These are phyloP conservation scores for Leptopilina syphax DNA, from an alignment of 2,888 invertebrate species.

Conservation along the genomic window DNA sequence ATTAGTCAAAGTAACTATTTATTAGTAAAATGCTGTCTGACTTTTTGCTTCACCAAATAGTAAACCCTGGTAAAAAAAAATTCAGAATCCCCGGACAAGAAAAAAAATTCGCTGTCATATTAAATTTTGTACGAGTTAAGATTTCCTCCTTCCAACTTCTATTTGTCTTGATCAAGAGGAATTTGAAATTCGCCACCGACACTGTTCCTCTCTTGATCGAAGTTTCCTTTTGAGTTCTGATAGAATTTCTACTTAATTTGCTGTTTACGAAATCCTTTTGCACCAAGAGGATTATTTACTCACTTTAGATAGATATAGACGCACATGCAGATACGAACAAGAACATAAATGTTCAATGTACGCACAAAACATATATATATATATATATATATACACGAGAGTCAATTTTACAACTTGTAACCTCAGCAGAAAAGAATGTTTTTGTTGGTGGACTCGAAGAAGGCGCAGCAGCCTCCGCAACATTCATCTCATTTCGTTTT, in stretches of 20 bases:
- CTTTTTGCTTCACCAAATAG: no score
- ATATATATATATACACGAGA: background rate
- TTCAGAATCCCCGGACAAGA: no score
- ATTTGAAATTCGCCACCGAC: background rate
- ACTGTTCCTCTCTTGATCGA: slow-evolving; percentile 14
- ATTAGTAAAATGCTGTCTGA: no score
- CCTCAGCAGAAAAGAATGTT: slow-evolving; percentile 68
- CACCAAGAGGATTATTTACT: slow-evolving; percentile 21
- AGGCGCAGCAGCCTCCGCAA: slow-evolving; percentile 48
- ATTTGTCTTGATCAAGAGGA: slow-evolving; percentile 10
- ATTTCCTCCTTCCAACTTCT: background rate
- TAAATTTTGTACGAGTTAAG: background rate
- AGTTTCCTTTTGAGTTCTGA: slow-evolving; percentile 26
- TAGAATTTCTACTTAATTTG: slow-evolving; percentile 24
- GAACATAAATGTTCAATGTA: slow-evolving; percentile 18
- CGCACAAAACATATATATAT: background rate
- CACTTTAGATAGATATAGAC: background rate
- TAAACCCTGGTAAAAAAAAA: no score
- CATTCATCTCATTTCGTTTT: slow-evolving; percentile 51
- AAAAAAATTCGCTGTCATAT: no score
- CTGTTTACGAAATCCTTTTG: slow-evolving; percentile 29
- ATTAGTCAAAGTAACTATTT: no score
- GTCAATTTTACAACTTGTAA: slow-evolving; percentile 52
- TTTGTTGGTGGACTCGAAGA: slow-evolving; percentile 59
- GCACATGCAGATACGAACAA: background rate